Conservation (phyloP, 2,113 vertebrate species). For the Ptychochromis oligacanthus region DNA sequence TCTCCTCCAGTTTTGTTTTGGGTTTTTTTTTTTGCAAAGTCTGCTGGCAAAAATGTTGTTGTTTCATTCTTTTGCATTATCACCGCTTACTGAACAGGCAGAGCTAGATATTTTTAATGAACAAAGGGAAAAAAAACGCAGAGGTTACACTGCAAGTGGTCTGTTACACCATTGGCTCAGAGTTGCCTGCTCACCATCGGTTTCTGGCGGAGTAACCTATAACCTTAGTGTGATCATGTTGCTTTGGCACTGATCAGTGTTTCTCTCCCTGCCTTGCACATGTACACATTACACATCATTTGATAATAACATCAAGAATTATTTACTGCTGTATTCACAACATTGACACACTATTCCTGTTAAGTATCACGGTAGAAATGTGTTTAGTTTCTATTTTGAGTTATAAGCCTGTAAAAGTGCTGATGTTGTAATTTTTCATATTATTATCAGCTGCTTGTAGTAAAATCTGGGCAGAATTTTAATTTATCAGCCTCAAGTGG, state of each 20-base stretch:
- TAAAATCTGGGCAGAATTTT: not conserved
- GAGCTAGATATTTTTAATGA: not conserved
- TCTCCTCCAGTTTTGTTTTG: not conserved
- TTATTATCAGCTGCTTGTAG: not conserved
- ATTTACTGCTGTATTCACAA: not conserved
- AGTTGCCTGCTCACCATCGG: not conserved
- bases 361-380: not conserved
- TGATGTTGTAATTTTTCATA: not conserved
- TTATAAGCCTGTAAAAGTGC: not conserved
- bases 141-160: not conserved
- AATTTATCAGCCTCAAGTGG: not conserved
- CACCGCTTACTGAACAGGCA: no score
- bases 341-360: not conserved
- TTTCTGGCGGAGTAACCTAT: not conserved
- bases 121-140: not conserved
- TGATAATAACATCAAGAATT: not conserved
- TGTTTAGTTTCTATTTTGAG: not conserved
- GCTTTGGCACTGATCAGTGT: not conserved
- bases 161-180: constrained; percentile 7
- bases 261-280: not conserved
- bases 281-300: not conserved
- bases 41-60: no score
- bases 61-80: no score
- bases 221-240: not conserved
- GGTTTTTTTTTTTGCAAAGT: no score